Percentiles rank a stretch among this genome's conserved stretches.
These are phyloP conservation scores for Hycleus phaleratus DNA, from an alignment of 1,140 invertebrate genomes.

Conservation along the genomic window DNA sequence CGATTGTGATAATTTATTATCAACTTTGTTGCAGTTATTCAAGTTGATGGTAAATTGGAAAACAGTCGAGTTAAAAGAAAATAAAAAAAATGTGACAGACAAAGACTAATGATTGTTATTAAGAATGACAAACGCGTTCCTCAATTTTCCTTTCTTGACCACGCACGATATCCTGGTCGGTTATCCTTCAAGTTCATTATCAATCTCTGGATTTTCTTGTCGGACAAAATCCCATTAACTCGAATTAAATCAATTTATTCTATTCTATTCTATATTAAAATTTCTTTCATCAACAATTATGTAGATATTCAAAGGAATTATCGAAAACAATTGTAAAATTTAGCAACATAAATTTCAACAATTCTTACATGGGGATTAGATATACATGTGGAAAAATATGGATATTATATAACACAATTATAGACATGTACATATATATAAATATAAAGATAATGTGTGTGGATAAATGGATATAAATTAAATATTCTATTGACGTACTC, in stretches of 20 bases:
- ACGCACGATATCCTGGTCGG: neutral
- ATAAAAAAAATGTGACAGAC: neutral
- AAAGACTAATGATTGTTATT: constrained; percentile 3
- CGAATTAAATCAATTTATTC: too few species aligned
- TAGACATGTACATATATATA: too few species aligned
- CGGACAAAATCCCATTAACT: too few species aligned
- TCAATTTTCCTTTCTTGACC: constrained; percentile 5
- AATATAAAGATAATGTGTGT: neutral
- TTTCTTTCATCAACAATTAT: too few species aligned
- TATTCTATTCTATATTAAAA: too few species aligned
- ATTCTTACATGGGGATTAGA: too few species aligned
- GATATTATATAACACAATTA: too few species aligned
- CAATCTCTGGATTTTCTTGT: neutral
- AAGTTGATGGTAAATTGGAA: neutral
- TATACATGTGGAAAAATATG: too few species aligned
- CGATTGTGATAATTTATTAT: neutral
- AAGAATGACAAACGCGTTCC: constrained; percentile 5
- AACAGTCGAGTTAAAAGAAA: neutral
- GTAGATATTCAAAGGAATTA: too few species aligned
- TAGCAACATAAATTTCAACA: too few species aligned
- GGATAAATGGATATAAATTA: neutral
- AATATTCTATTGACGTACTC: constrained; percentile 17
- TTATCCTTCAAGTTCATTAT: neutral
- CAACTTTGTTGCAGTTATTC: neutral
- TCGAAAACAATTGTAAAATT: too few species aligned